Conservation (phyloP, 2,888 invertebrate species). For the Eupsilia transversa region DNA sequence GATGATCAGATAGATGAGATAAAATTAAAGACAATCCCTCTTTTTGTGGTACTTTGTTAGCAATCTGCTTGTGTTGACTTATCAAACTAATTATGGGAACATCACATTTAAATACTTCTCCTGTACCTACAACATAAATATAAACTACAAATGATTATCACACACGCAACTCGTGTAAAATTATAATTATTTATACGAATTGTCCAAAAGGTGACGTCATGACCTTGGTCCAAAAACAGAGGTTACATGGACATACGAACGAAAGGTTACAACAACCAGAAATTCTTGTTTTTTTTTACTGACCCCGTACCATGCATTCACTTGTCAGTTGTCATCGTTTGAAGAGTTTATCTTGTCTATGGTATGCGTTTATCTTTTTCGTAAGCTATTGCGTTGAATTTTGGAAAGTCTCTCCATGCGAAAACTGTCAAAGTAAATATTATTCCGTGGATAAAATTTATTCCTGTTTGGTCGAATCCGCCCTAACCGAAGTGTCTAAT, state of each 20-base stretch:
- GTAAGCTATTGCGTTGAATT: background rate
- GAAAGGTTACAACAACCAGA: constrained; percentile 56
- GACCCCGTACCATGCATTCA: constrained; percentile 46
- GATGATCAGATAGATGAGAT: background rate
- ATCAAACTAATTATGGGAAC: constrained; percentile 12
- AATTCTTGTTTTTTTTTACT: constrained; percentile 53
- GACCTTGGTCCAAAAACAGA: constrained; percentile 60
- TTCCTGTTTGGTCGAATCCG: no score
- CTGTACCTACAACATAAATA: constrained; percentile 19
- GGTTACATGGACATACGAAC: constrained; percentile 42
- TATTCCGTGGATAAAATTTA: no score
- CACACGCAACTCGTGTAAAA: constrained; percentile 35
- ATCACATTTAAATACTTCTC: constrained; percentile 4
- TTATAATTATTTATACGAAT: constrained; percentile 55
- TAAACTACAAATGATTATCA: constrained; percentile 39
- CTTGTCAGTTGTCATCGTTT: constrained; percentile 41
- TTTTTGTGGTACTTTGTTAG: background rate
- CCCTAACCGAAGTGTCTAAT: background rate
- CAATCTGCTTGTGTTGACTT: background rate
- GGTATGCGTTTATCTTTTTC: constrained; percentile 18
- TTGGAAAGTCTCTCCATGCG: no score
- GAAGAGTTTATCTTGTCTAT: constrained; percentile 39
- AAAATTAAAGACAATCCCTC: background rate
- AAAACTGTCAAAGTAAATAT: no score
- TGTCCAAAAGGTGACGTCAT: constrained; percentile 48